A percentile compares a stretch with the other conserved stretches of the same genome.
Conservation (phyloP, 2,888 invertebrate species). For the Trachelus troglodyta region DNA sequence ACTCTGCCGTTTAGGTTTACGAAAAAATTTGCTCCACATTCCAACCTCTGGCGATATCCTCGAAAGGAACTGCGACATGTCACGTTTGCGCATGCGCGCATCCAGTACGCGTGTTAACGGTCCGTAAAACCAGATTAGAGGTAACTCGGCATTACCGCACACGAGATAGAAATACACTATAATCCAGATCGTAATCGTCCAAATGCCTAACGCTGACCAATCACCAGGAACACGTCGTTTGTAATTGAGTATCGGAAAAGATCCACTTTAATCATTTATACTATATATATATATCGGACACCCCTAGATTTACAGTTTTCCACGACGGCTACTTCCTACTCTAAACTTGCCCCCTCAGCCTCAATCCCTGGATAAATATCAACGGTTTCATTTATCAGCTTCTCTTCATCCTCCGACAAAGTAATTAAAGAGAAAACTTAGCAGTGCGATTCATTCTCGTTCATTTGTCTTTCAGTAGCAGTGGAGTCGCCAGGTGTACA, state of each 20-base stretch:
- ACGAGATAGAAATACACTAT: neutral
- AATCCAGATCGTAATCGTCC: conserved; percentile 31
- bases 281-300: neutral
- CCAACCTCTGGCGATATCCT: neutral
- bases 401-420: neutral
- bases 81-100: conserved; percentile 8
- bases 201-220: conserved; percentile 4
- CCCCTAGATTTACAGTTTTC: neutral
- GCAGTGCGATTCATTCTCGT: conserved; percentile 8
- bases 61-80: neutral
- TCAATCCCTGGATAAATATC: neutral
- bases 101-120: conserved; percentile 50
- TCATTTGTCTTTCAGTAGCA: conserved; percentile 68
- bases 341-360: neutral
- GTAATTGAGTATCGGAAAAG: conserved; percentile 15
- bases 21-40: neutral
- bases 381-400: neutral
- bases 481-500: conserved; percentile 74
- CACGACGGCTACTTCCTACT: neutral
- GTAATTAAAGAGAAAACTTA: neutral
- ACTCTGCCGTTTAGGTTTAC: neutral
- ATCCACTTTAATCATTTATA: neutral
- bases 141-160: conserved; percentile 26
- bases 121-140: conserved; percentile 57
- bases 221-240: conserved; percentile 16